Conservation (phyloP, 2,888 invertebrate species). For the Criorhina ranunculi region DNA sequence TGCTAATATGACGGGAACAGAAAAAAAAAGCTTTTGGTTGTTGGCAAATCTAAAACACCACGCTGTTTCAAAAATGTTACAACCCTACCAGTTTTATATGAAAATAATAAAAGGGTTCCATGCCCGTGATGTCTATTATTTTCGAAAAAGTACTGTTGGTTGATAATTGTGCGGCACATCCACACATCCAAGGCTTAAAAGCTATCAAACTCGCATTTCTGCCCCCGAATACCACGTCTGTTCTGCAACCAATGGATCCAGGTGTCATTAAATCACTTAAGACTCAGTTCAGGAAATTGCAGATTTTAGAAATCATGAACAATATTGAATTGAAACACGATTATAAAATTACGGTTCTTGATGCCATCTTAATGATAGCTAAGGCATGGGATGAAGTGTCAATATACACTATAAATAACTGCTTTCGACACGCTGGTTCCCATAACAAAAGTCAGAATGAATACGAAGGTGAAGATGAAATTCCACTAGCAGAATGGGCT, state of each 20-base stretch:
- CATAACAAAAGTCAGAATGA: constrained; percentile 10
- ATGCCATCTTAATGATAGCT: constrained; percentile 26
- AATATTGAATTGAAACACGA: neutral
- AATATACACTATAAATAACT: constrained; percentile 7
- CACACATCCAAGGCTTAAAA: constrained; percentile 16
- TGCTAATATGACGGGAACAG: constrained; percentile 3
- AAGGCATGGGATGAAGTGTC: constrained; percentile 1
- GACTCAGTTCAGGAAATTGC: constrained; percentile 1
- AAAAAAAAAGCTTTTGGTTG: constrained; percentile 19
- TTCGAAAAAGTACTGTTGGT: constrained; percentile 6
- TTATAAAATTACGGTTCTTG: constrained; percentile 14
- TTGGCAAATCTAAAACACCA: constrained; percentile 11
- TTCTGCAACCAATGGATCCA: constrained; percentile 8
- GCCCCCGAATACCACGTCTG: constrained; percentile 1
- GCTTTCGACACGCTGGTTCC: constrained; percentile 15
- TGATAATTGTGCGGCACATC: constrained; percentile 15
- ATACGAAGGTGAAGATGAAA: constrained; percentile 16
- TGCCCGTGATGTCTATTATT: constrained; percentile 1
- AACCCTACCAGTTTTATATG: constrained; percentile 18
- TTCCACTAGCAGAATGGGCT: constrained; percentile 22
- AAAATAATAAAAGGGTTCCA: constrained; percentile 20
- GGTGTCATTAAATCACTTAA: constrained; percentile 1
- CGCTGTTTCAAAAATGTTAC: constrained; percentile 25
- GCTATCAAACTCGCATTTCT: constrained; percentile 10
- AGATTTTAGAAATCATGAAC: constrained; percentile 2